These are phyloP conservation scores for Sphinx pinastri DNA, from an alignment of 2,888 invertebrate species.

Conservation along the genomic window DNA sequence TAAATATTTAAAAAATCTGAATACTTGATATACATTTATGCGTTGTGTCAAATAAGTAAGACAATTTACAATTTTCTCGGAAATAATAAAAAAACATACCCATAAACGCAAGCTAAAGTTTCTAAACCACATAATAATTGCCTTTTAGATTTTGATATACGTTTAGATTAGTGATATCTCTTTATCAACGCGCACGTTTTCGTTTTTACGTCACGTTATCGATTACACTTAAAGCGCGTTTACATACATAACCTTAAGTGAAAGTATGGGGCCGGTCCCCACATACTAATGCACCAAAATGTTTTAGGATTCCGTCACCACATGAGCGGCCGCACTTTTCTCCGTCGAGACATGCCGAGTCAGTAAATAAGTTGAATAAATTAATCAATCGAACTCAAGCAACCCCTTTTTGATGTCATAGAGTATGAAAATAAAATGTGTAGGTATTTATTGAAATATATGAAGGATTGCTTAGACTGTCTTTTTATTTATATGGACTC, in stretches of 20 bases:
- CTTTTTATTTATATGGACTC: too few species aligned
- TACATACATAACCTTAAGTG: constrained; percentile 81
- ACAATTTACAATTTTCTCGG: too few species aligned
- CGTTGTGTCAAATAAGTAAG: too few species aligned
- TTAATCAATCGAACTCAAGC: constrained; percentile 70
- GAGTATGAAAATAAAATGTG: constrained; percentile 46
- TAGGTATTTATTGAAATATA: too few species aligned
- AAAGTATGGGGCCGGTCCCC: constrained; percentile 73
- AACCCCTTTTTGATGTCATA: constrained; percentile 68
- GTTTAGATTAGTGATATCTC: constrained; percentile 29
- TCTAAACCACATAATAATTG: constrained; percentile 19
- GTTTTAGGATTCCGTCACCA: constrained; percentile 78
- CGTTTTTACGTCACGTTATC: constrained; percentile 76
- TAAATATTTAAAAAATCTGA: too few species aligned
- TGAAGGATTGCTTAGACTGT: too few species aligned
- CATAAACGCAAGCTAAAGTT: background rate
- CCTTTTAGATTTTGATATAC: constrained; percentile 32
- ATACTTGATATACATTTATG: too few species aligned
- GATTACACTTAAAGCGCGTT: constrained; percentile 73
- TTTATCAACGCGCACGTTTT: constrained; percentile 45
- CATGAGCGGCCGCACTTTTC: constrained; percentile 73
- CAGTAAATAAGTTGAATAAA: constrained; percentile 78
- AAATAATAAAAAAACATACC: background rate
- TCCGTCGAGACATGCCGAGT: constrained; percentile 66
- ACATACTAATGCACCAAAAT: constrained; percentile 80